Evolutionary conservation across 2,888 invertebrate genomes (phyloP).

Genomic region (Drosophila eohydei): DNA sequence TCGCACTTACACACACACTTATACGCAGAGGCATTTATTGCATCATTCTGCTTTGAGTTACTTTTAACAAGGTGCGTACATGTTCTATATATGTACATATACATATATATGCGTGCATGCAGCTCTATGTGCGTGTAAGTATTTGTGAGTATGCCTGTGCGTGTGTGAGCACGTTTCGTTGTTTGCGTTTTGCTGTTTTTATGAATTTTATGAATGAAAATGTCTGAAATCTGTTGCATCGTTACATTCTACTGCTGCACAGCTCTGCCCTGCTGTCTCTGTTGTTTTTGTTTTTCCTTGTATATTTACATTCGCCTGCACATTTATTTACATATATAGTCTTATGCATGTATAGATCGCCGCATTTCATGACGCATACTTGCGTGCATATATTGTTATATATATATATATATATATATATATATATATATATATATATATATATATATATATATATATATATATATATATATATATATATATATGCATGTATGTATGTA

Average conservation of each 20-base stretch:
- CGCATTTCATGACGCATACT: conserved; percentile 28
- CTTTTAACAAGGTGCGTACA: conserved; percentile 12
- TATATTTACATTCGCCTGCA: conserved; percentile 31
- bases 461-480: background rate
- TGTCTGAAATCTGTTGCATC: conserved; percentile 62
- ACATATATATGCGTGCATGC: conserved; percentile 5
- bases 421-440: no score
- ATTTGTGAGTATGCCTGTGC: conserved; percentile 2
- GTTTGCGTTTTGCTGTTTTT: conserved; percentile 36
- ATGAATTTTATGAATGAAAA: conserved; percentile 75
- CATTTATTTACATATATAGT: conserved; percentile 8
- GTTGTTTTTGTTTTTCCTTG: conserved; percentile 25
- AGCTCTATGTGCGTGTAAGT: conserved; percentile 5
- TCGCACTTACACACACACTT: background rate
- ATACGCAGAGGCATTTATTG: background rate
- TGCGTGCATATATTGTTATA: background rate
- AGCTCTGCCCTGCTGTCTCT: background rate
- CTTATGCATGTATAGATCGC: background rate
- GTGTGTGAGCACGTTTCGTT: conserved; percentile 28
- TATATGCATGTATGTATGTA: conserved; percentile 1
- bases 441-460: conserved; percentile 2
- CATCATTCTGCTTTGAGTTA: conserved; percentile 6
- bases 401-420: background rate
- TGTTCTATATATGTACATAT: background rate
- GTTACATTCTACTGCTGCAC: conserved; percentile 9